phyloP scores from a whole-genome alignment of 2,113 vertebrate genomes.

The Lycaon pictus region DNA sequence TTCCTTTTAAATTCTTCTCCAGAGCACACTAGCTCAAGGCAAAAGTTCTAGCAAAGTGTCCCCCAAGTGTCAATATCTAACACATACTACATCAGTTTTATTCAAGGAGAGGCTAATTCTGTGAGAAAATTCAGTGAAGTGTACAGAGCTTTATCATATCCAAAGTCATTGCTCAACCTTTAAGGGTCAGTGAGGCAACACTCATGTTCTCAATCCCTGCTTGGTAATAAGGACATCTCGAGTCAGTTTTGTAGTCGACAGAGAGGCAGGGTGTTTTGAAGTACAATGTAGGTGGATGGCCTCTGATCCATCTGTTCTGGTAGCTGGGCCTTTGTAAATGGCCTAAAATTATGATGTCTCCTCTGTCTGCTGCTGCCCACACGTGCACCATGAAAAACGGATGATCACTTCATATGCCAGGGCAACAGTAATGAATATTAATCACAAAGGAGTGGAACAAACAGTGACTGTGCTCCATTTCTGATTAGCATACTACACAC shows the following conservation, averaged over 20 bases:
- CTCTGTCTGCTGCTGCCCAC: conserved; percentile 14
- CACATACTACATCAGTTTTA: neutral
- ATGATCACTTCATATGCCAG: conserved; percentile 13
- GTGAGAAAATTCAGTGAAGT: neutral
- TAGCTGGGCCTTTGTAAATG: neutral
- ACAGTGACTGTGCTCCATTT: neutral
- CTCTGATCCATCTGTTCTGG: neutral
- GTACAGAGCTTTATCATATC: neutral
- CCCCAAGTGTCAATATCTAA: neutral
- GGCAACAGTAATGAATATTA: conserved; percentile 31
- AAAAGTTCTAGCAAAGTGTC: conserved; percentile 12
- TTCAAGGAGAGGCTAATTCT: neutral
- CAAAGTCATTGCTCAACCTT: neutral
- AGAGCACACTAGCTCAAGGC: neutral
- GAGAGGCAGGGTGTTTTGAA: neutral
- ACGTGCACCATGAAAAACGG: neutral
- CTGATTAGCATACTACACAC: neutral
- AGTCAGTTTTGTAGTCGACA: neutral
- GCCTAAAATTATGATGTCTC: conserved; percentile 12
- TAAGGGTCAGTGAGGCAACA: neutral
- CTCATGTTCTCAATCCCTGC: neutral
- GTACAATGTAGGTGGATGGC: neutral
- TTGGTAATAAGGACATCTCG: neutral
- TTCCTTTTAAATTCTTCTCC: conserved; percentile 37
- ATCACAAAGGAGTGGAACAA: conserved; percentile 27